phyloP scores from a whole-genome alignment of 2,113 vertebrate genomes.

The Ardeotis arabs region DNA sequence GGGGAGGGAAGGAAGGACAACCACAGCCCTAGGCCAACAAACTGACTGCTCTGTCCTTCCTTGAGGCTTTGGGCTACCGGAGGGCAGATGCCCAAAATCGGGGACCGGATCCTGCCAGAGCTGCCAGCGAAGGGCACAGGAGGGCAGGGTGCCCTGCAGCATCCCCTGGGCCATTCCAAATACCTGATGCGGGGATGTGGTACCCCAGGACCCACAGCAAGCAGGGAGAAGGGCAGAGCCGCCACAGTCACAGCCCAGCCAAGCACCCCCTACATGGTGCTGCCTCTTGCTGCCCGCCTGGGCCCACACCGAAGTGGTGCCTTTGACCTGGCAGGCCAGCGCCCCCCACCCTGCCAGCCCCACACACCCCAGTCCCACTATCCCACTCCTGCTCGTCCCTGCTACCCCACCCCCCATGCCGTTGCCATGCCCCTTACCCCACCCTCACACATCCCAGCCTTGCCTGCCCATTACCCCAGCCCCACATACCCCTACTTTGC shows the following conservation, averaged over 20 bases:
- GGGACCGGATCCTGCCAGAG: not conserved
- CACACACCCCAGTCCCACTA: not conserved
- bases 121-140: not conserved
- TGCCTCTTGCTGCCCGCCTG: not conserved
- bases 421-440: not conserved
- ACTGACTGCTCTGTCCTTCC: not conserved
- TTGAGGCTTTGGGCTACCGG: not conserved
- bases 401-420: not conserved
- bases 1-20: constrained; percentile 64
- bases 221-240: not conserved
- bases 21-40: constrained; percentile 32
- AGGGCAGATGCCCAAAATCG: not conserved
- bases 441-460: not conserved
- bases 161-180: not conserved
- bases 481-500: not conserved
- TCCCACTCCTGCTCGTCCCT: not conserved
- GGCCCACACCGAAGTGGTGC: not conserved
- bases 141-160: not conserved
- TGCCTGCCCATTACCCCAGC: not conserved
- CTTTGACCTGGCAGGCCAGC: not conserved
- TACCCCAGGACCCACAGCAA: not conserved
- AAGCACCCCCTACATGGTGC: fast-evolving
- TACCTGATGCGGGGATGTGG: not conserved
- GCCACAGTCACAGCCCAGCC: not conserved
- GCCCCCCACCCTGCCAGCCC: not conserved